Conservation (phyloP, 92 coral and sea anemone species). For the Zoanthus gigantus region DNA sequence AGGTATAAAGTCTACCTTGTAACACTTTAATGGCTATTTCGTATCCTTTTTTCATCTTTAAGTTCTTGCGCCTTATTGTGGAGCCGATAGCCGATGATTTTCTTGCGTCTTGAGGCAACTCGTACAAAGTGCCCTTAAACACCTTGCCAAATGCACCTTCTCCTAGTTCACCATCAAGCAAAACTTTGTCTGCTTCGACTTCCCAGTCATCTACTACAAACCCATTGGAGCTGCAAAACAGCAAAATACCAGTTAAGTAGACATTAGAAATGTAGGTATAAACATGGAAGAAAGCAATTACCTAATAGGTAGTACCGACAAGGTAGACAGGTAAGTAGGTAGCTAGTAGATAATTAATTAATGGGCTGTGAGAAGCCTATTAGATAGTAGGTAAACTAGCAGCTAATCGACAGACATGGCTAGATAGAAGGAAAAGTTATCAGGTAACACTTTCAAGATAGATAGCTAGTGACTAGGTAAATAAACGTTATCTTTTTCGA, state of each 20-base stretch:
- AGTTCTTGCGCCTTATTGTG: conserved; percentile 2
- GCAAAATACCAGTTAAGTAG: not conserved
- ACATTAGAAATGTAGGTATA: not conserved
- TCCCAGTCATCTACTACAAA: conserved; percentile 43
- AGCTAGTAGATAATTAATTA: not conserved
- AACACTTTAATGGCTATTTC: conserved; percentile 41
- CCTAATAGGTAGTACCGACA: not conserved
- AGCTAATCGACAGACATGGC: no score
- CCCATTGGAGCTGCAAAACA: conserved; percentile 28
- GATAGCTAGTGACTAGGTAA: not conserved
- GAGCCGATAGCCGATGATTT: conserved; percentile 8
- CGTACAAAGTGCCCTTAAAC: conserved; percentile 22
- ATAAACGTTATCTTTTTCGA: no score
- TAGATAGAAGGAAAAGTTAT: not conserved
- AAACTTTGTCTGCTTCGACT: conserved; percentile 31
- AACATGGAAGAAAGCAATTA: not conserved
- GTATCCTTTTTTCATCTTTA: conserved; percentile 24
- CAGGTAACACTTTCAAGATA: no score
- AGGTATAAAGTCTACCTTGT: conserved; percentile 6
- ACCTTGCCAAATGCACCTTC: conserved; percentile 42
- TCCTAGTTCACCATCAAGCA: conserved; percentile 32
- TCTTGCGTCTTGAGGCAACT: conserved; percentile 18
- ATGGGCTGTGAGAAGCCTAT: not conserved
- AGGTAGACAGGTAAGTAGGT: not conserved
- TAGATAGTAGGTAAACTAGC: not conserved